These are phyloP conservation scores for Dromius quadrimaculatus DNA, from an alignment of 2,888 invertebrate genomes.

Conservation along the genomic window DNA sequence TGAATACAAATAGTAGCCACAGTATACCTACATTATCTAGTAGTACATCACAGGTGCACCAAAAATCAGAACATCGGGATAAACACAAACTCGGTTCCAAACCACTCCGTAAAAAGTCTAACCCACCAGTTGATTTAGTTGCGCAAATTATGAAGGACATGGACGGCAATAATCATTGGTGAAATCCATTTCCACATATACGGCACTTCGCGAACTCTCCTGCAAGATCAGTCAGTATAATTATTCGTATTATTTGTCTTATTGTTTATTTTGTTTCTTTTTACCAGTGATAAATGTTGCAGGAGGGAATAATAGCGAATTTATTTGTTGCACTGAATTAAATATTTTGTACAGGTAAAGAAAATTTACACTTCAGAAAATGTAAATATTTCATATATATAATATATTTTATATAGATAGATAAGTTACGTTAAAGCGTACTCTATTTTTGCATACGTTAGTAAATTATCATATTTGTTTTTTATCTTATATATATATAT, in stretches of 20 bases:
- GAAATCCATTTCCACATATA: conserved; percentile 10
- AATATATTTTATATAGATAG: conserved; percentile 41
- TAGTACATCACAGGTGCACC: neutral
- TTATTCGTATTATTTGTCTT: neutral
- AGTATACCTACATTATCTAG: neutral
- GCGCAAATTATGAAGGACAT: conserved; percentile 44
- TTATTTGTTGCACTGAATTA: conserved; percentile 22
- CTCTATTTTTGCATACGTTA: conserved; percentile 41
- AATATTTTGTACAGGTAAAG: conserved; percentile 21
- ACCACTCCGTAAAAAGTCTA: conserved; percentile 24
- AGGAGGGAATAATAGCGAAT: conserved; percentile 2
- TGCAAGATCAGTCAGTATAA: conserved; percentile 15
- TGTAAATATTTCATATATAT: conserved; percentile 39
- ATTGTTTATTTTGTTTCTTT: neutral
- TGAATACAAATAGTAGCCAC: conserved; percentile 10
- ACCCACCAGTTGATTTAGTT: conserved; percentile 41
- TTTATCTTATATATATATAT: conserved; percentile 3
- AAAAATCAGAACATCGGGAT: conserved; percentile 35
- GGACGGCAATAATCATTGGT: conserved; percentile 48
- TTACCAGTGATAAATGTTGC: conserved; percentile 13
- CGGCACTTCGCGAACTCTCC: conserved; percentile 2
- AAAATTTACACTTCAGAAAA: conserved; percentile 21
- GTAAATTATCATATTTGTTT: conserved; percentile 33
- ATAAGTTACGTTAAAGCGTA: conserved; percentile 41
- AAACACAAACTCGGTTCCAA: conserved; percentile 33